phyloP scores from a whole-genome alignment of 2,888 invertebrate species.

The Heliconius cydno region DNA sequence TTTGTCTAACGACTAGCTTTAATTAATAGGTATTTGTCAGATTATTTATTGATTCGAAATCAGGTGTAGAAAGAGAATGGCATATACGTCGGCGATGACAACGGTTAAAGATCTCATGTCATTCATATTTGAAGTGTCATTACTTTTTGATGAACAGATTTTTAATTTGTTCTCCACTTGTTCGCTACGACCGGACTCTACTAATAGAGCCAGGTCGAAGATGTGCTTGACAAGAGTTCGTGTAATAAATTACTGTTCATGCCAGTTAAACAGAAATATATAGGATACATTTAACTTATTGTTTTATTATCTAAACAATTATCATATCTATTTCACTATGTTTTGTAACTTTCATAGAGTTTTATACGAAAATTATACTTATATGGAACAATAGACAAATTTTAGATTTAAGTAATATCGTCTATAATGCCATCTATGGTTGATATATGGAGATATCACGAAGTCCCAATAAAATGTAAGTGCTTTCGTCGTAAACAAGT shows the following conservation, averaged over 20 bases:
- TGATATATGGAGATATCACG: conserved; percentile 62
- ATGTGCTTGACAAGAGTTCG: background rate
- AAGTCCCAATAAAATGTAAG: conserved; percentile 69
- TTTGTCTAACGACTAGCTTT: conserved; percentile 53
- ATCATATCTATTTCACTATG: conserved; percentile 14
- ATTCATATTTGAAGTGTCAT: conserved; percentile 18
- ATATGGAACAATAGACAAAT: conserved; percentile 39
- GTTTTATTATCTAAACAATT: conserved; percentile 12
- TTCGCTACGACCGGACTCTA: conserved; percentile 4
- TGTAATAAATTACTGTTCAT: background rate
- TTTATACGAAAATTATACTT: conserved; percentile 37
- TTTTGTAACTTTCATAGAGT: conserved; percentile 21
- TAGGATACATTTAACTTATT: conserved; percentile 8
- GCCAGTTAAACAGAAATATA: background rate
- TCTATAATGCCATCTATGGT: conserved; percentile 52
- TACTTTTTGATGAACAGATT: conserved; percentile 20
- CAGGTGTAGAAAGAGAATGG: conserved; percentile 24
- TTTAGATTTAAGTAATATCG: conserved; percentile 42
- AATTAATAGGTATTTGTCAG: conserved; percentile 46
- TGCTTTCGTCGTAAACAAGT: conserved; percentile 66
- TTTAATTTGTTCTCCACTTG: conserved; percentile 18
- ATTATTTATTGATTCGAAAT: conserved; percentile 40
- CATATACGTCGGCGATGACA: conserved; percentile 18
- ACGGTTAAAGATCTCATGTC: conserved; percentile 12
- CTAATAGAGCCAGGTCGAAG: conserved; percentile 2